Base-by-base conservation (phyloP, 2,113 vertebrate genomes). In the Notothenia coriiceps region DNA sequence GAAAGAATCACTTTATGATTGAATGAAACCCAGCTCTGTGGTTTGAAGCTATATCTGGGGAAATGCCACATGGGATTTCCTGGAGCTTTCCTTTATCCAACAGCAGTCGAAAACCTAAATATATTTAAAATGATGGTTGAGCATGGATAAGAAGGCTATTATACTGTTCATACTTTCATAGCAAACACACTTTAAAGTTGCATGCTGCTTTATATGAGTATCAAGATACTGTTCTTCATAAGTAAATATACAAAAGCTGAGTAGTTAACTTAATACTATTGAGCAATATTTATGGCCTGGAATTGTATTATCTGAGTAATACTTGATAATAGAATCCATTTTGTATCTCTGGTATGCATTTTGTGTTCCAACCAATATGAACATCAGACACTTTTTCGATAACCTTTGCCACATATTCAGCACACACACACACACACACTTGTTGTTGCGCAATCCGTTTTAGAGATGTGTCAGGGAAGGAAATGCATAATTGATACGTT, bases 401-500 rank as follows among this genome's bases (percentile, higher is more conserved):
- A 59, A 18, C 2, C 44, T 14, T 60, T 70, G 46, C 15, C 20
- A 29, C 44, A 20, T 11, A 17, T 1, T 50, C 56, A 40, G 35
- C 35, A 40, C 35, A 40, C 35, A 40, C 35, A 20, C 44, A 35
- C 6, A 17, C 52, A 29, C 44, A 71, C 35, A 9, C 8, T 0
- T 52, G 33, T 59, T 44, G 44, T 22, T 54, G 7, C 49, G 35
- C 22, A 35, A 20, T 71, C 49, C 15, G 20, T 54, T 40, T 60
- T 40, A 35, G 25, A 70, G n/a, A 14, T 14, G 15, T n/a, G 51
- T 63, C 18, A 49, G 5, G 59, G 60, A 55, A 76, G 25, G 65
- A 75, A 68, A 80, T 88, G 57, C 61, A 84, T 80, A 78, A 87
- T 86, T 88, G 33, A 89, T 84, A 60, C 1, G 17, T 50, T n/a